Evolutionary conservation across 1,140 invertebrate genomes (phyloP), one percentile per base, ranked within the genome.

Genomic region (Choristoneura fumiferana): DNA sequence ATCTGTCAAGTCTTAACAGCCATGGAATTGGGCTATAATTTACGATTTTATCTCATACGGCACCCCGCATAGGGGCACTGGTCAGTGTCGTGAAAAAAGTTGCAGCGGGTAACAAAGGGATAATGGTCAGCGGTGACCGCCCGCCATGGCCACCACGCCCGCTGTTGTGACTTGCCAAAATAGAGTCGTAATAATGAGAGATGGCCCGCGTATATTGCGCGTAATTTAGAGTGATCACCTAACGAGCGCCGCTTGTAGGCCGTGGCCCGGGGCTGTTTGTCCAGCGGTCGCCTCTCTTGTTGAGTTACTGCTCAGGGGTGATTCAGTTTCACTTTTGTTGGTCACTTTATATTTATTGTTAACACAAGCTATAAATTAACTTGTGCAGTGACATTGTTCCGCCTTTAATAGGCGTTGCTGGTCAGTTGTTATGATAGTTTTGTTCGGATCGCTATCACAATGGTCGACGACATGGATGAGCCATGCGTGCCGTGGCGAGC

Each of bases 21-120:
- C 74, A 74, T 78, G 79, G 82, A 85, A 88, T 87, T 87, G 84
- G 85, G 84, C 87, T 87, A 86, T 88, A 87, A 88, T 88, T 88
- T 88, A 88, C 76, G 84, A 88, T 87, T 85, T 88, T 87, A 88
- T 88, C 84, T 83, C 78, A 60, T 49, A 62, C 60, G 71, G 78
- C 70, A 81, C 78, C 73, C 75, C 62, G 68, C 80, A 88, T 88
- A 78, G 81, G 85, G 85, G 85, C 76, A 84, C 73, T 67, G 84
- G 81, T 80, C 85, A 79, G 73, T 67, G 67, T 78, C 70, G 69
- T 65, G 69, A 73, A 81, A 84, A 82, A 84, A 79, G 67, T 69
- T 59, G 53, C 67, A 71, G 58, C 63, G 63, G 58, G 70, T 70
- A 76, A 71, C 71, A 73, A 69, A 65, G 61, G 72, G 57, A 69